phyloP scores from a whole-genome alignment of 2,888 invertebrate genomes.

The Stenchaetothrips biformis region DNA sequence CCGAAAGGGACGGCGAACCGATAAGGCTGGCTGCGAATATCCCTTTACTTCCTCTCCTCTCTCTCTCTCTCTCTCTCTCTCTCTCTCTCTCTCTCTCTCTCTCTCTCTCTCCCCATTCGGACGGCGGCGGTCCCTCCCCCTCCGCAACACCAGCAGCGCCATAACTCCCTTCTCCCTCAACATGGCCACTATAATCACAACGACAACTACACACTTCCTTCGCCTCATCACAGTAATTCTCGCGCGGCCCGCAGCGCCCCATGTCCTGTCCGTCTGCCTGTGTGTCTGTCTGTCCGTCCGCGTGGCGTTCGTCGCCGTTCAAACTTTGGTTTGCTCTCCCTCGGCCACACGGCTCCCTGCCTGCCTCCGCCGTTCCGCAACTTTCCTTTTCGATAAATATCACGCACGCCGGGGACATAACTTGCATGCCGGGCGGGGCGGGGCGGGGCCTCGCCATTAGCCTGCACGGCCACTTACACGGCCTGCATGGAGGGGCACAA shows the following conservation, averaged over 20 bases:
- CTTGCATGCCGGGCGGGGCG: too few relatives aligned
- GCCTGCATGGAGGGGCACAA: too few relatives aligned
- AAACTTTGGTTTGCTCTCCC: neutral
- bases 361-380: neutral
- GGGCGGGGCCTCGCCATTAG: too few relatives aligned
- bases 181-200: constrained; percentile 23
- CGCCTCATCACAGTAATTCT: neutral
- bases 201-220: constrained; percentile 7
- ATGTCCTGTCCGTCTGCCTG: neutral
- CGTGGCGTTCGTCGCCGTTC: neutral
- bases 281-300: neutral
- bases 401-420: neutral
- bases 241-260: neutral
- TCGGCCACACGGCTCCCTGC: neutral
- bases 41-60: too few relatives aligned
- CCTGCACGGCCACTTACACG: too few relatives aligned
- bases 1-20: too few relatives aligned
- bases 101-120: neutral
- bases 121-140: too few relatives aligned
- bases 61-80: too few relatives aligned
- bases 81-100: neutral
- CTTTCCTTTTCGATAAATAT: neutral
- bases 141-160: too few relatives aligned
- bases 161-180: neutral
- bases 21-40: too few relatives aligned